A percentile compares a stretch with the other conserved stretches of the same genome.
phyloP scores from a whole-genome alignment of 2,888 invertebrate species.

The Ophion ellenae region DNA sequence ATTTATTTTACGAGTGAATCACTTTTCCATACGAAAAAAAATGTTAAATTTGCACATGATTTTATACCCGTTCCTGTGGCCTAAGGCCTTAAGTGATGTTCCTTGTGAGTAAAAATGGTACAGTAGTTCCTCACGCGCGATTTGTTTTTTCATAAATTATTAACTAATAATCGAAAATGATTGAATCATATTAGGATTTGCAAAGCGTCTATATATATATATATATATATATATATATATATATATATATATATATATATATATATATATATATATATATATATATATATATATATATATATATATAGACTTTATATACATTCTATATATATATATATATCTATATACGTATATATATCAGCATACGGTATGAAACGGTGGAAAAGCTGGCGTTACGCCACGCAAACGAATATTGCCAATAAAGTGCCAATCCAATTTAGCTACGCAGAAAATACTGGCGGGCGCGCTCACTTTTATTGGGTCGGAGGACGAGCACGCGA shows the following conservation, averaged over 20 bases:
- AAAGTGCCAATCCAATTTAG: slow-evolving; percentile 83
- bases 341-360: slow-evolving; percentile 9
- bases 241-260: no score
- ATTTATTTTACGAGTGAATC: no score
- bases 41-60: no score
- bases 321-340: slow-evolving; percentile 6
- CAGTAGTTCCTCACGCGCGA: no score
- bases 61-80: no score
- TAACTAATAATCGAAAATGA: not conserved
- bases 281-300: no score
- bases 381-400: slow-evolving; percentile 78
- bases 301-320: no score
- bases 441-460: slow-evolving; percentile 79
- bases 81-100: no score
- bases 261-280: not conserved
- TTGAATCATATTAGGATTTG: not conserved
- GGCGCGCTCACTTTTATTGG: slow-evolving; percentile 73
- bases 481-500: slow-evolving; percentile 1
- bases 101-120: no score
- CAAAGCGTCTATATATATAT: no score
- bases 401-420: slow-evolving; percentile 83
- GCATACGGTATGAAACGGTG: slow-evolving; percentile 61
- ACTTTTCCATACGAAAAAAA: no score
- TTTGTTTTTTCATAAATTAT: not conserved
- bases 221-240: no score